Conservation (phyloP, 2,113 vertebrate species). For the Bos indicus region DNA sequence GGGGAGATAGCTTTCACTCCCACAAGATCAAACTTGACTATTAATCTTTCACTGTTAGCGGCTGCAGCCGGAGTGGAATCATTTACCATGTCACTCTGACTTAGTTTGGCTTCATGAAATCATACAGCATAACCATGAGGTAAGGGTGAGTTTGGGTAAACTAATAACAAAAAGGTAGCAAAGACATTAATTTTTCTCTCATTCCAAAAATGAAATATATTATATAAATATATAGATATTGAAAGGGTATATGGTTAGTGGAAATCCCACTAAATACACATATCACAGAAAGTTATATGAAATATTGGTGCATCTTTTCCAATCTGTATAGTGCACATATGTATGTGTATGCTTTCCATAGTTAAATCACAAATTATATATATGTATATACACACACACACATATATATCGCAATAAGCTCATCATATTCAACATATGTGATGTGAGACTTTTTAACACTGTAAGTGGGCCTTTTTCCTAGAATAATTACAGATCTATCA, state of each 20-base stretch:
- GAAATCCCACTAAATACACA: neutral
- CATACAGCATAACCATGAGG: too few relatives aligned
- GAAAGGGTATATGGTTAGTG: neutral
- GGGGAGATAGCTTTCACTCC: neutral
- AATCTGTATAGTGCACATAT: neutral
- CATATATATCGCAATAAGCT: neutral
- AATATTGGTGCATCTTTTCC: neutral
- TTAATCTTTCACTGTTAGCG: neutral
- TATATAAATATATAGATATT: neutral
- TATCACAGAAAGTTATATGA: neutral
- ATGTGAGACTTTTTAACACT: neutral
- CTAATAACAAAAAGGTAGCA: neutral
- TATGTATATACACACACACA: rapidly evolving
- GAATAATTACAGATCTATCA: neutral
- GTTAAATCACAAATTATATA: neutral
- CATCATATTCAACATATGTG: neutral
- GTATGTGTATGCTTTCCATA: neutral
- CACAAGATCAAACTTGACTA: neutral
- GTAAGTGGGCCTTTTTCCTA: neutral
- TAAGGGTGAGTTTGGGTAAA: neutral
- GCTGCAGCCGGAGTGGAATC: rapidly evolving
- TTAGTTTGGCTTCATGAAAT: too few relatives aligned
- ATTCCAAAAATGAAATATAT: neutral
- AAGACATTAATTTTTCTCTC: neutral
- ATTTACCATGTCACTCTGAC: neutral